A percentile compares a stretch with the other conserved stretches of the same genome.
Evolutionary conservation across 1,140 invertebrate species (phyloP).

Genomic region (Brachionus rubens): DNA sequence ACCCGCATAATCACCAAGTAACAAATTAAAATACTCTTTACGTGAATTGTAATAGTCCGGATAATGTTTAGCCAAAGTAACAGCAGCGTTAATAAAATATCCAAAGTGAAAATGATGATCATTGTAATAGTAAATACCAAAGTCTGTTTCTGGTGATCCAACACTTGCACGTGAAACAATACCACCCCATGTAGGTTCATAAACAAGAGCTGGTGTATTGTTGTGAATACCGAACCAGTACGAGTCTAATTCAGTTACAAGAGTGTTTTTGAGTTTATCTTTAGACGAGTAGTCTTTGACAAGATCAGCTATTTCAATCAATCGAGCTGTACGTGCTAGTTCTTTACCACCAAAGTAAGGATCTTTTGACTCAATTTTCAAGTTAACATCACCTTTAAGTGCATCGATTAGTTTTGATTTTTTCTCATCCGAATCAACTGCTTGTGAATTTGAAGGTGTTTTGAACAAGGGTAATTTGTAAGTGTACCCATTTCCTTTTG

Average conservation of each 20-base stretch:
- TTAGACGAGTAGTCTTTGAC: background rate
- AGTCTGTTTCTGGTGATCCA: background rate
- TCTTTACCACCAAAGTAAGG: conserved; percentile 29
- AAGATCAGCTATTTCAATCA: conserved; percentile 38
- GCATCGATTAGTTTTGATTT: background rate
- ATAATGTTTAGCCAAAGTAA: conserved; percentile 9
- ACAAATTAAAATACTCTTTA: conserved; percentile 14
- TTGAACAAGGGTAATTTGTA: background rate
- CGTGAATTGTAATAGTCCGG: conserved; percentile 3
- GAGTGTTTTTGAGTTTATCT: background rate
- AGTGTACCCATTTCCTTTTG: background rate
- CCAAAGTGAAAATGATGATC: conserved; percentile 46
- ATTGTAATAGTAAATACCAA: conserved; percentile 45
- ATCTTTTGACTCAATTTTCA: conserved; percentile 22
- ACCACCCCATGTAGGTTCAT: background rate
- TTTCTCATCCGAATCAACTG: conserved; percentile 12
- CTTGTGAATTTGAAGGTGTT: background rate
- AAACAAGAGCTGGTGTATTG: background rate
- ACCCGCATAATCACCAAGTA: conserved; percentile 1
- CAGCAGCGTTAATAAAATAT: conserved; percentile 24
- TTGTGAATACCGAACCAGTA: conserved; percentile 18
- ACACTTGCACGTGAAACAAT: background rate
- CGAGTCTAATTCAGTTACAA: background rate
- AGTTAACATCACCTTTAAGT: background rate
- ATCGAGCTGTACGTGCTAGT: background rate